Evolutionary conservation across 2,797 vertebrate species (phyloP), one percentile per base, ranked within the genome.

Genomic region (Scolopax bukidnonensis): DNA sequence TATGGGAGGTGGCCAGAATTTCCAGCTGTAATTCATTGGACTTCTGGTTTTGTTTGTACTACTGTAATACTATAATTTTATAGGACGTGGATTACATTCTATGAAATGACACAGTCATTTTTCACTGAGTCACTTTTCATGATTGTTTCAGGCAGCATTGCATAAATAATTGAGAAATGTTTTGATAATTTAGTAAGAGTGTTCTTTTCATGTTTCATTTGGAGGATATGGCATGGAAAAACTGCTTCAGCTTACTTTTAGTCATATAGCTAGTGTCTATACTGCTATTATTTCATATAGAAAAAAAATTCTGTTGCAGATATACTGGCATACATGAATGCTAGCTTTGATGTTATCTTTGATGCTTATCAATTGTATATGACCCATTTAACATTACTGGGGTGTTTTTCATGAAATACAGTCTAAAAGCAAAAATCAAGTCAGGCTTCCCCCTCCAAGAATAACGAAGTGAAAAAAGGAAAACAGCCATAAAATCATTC

Each of bases 91-190:
- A 60, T 77, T 81, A 23, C 33, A 36, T 81, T 81, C 48, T 60
- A 14, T 63, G 32, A 85, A 93, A 89, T 61, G 23, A 73, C 51
- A 70, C 45, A 57, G 61, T 59, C 21, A 43, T 89, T 92, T 86
- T 89, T 86, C 78, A 68, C 57, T 69, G 68, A 87, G 57, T 75
- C 84, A 73, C 16, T 78, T 87, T 67, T 67, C 71, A 28, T 25
- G 8, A 85, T 87, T 8, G 10, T 76, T 95, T 87, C 73, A 92
- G 69, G n/a, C 24, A 85, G 25, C 61, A 83, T 27, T 87, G 74
- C 87, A 69, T 80, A 95, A 95, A 92, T 54, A 92, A 69, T 16
- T 33, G 53, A 89, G 16, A 87, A 71, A 32, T n/a, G 25, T 71
- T 92, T 92, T 85, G 43, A 16, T 70, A 79, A 73, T 63, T 77